Conservation (phyloP, 2,113 vertebrate genomes). For the Cercopithecus mona region DNA sequence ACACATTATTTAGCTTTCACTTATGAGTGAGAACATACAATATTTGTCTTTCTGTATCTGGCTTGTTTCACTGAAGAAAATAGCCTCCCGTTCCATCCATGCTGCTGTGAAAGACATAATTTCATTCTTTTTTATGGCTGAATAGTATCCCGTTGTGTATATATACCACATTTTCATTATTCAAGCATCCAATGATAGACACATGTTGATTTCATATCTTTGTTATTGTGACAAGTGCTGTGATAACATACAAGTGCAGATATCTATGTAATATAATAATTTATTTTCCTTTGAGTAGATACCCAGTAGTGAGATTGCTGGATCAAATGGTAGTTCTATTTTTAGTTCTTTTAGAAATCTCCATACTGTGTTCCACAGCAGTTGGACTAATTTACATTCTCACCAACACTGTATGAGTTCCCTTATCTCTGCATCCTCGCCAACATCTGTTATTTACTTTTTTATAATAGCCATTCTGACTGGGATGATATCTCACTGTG, state of each 20-base stretch:
- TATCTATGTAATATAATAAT: background rate
- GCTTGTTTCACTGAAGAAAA: background rate
- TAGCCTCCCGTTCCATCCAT: background rate
- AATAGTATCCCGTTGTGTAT: background rate
- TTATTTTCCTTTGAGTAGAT: background rate
- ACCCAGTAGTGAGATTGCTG: background rate
- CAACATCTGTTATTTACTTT: background rate
- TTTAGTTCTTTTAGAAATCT: background rate
- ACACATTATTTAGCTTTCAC: background rate
- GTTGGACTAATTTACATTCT: background rate
- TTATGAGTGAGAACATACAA: background rate
- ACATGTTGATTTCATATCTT: background rate
- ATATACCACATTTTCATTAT: background rate
- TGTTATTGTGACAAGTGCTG: background rate
- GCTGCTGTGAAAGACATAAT: background rate
- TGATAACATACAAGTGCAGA: background rate
- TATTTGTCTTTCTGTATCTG: background rate
- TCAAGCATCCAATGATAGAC: background rate
- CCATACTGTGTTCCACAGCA: background rate
- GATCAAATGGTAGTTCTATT: background rate
- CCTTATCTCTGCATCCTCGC: background rate
- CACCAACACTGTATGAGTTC: background rate
- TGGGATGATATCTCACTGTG: background rate
- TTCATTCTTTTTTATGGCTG: background rate
- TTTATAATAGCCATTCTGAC: background rate